Evolutionary conservation across 37 sponge, comb jelly and placozoan genomes (phyloP).

Genomic region (Cladorhizidae sp.): DNA sequence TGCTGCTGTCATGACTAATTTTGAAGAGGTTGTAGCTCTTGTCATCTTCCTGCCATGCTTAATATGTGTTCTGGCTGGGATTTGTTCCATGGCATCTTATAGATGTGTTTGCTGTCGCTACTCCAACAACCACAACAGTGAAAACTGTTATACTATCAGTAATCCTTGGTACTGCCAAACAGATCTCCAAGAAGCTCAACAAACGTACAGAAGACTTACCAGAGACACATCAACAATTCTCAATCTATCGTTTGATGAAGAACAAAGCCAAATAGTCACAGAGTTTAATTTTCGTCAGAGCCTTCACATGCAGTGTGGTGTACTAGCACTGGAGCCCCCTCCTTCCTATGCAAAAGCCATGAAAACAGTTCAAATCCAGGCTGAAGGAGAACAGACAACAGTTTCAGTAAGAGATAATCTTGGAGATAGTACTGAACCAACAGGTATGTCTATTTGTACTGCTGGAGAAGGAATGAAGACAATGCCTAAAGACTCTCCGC

Average conservation of each 20-base stretch:
- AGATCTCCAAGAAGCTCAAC: too few relatives aligned
- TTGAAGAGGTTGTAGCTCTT: background rate
- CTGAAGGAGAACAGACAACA: background rate
- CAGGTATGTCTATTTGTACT: too few relatives aligned
- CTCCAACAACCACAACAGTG: too few relatives aligned
- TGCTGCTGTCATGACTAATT: background rate
- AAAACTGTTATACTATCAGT: too few relatives aligned
- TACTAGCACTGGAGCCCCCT: background rate
- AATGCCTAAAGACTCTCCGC: background rate
- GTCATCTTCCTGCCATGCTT: background rate
- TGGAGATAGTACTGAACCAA: too few relatives aligned
- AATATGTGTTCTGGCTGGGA: background rate
- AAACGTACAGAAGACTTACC: too few relatives aligned
- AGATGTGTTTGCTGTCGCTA: background rate
- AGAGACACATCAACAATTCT: too few relatives aligned
- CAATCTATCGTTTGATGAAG: too few relatives aligned
- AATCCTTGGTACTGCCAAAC: too few relatives aligned
- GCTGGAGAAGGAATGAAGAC: too few relatives aligned
- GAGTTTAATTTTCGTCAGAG: slow-evolving; percentile 2
- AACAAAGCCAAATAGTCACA: background rate
- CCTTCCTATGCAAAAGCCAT: background rate
- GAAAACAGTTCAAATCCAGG: background rate
- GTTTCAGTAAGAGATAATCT: too few relatives aligned
- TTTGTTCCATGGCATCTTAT: background rate
- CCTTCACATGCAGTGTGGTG: background rate